Percentiles rank a stretch among this genome's conserved stretches.
phyloP scores from a whole-genome alignment of 2,888 invertebrate genomes.

The Tridacna crocea region DNA sequence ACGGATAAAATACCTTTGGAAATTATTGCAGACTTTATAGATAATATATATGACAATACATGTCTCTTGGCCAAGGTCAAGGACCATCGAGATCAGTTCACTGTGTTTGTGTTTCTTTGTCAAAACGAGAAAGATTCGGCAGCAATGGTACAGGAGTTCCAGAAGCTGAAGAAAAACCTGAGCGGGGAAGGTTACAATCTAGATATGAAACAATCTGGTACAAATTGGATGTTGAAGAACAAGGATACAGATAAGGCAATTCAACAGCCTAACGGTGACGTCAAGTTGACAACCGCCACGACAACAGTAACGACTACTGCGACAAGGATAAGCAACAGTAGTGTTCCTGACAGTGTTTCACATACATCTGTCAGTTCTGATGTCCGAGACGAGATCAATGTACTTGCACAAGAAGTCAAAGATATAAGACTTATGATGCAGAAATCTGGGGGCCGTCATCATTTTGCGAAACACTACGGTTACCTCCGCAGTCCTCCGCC shows the following conservation, averaged over 20 bases:
- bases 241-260: background rate
- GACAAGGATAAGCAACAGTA: background rate
- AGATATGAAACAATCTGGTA: constrained; percentile 51
- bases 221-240: constrained; percentile 55
- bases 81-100: constrained; percentile 59
- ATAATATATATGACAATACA: constrained; percentile 59
- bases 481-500: constrained; percentile 28
- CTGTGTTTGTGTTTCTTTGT: constrained; percentile 67
- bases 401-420: constrained; percentile 53
- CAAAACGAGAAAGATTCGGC: constrained; percentile 59
- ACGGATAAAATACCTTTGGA: constrained; percentile 59
- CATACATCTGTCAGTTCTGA: constrained; percentile 11
- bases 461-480: constrained; percentile 45
- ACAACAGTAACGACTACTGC: background rate
- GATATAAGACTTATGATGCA: constrained; percentile 50
- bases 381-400: constrained; percentile 44
- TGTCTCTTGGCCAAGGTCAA: constrained; percentile 67
- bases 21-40: constrained; percentile 65
- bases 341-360: constrained; percentile 10
- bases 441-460: constrained; percentile 34
- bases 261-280: constrained; percentile 2
- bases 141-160: constrained; percentile 56
- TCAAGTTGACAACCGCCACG: background rate
- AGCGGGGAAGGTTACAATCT: constrained; percentile 59
- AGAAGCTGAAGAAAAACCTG: constrained; percentile 42